Evolutionary conservation across 2,797 vertebrate genomes (phyloP), one percentile per base, ranked within the genome.

Genomic region (Cygnus olor): DNA sequence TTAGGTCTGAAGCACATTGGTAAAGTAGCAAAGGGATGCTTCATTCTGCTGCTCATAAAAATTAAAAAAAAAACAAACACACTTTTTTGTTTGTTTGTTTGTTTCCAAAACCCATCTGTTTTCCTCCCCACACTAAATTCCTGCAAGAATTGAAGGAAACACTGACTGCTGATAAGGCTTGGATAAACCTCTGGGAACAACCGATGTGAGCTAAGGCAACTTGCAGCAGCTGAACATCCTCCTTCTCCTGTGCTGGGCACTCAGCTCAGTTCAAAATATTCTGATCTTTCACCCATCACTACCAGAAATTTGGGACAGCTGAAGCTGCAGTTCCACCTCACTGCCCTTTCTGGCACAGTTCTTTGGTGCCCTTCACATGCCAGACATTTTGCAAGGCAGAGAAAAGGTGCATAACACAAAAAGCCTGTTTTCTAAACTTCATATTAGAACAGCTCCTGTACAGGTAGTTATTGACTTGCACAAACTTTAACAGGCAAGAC

Each of bases 21-120:
- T 64, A 77, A 70, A 70, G 24, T 1, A 84, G 60, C 53, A 90
- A 74, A 88, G n/a, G 49, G 20, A n/a, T 47, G 14, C 20, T 70
- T 80, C 5, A 54, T 84, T 80, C 32, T 68, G 20, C 47, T 42
- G 44, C 30, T 80, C 68, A 34, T 60, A 25, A 4, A 47, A 47
- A 21, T 38, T 38, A 6, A 12, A 47, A 22, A 22, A 13, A 13
- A 24, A 13, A 4, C 3, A 7, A 44, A 2, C 9, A 19, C 10
- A 11, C 19, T 45, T 45, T 45, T 45, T 20, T 45, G 36, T 38
- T 47, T 21, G 10, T 47, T 45, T 47, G 20, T 47, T 47, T 47
- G 45, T 82, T 90, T 91, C 68, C 49, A 88, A 94, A 77, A 38
- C 11, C 44, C 44, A 38, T 17, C 14, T 19, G 32, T 70, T 78